Base-by-base conservation (phyloP, 92 coral and sea anemone genomes). In the Montipora capitata region DNA sequence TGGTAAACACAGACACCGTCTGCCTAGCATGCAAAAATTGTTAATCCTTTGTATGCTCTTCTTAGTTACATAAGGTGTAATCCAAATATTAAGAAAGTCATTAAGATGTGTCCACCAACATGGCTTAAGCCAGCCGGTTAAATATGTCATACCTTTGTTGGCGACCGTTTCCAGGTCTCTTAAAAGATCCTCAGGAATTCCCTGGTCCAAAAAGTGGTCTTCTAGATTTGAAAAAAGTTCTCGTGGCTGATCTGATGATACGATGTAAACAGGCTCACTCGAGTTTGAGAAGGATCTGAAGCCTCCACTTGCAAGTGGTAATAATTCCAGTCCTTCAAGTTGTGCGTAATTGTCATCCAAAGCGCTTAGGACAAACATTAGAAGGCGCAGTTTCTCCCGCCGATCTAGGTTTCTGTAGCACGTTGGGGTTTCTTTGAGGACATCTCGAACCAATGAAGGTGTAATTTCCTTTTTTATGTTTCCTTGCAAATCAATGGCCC, bases 161-260 rank as follows among this genome's bases (percentile, higher is more conserved):
- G 94, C 94, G 16, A 87, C 91, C 9, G 58, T 68, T 5, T 58
- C 69, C 54, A 96, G 82, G 67, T 75, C 76, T 44, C 49, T 13
- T 35, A 52, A 66, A 54, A 87, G 54, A 35, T 43, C 39, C 12
- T 56, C 77, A 65, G 87, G 92, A 14, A 95, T 49, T 48, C 44
- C 73, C 77, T 91, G 71, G 68, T 90, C 94, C 9, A 96, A 62
- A 79, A 96, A 96, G 45, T 56, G 88, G 45, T 76, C 43, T 20
- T 84, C 75, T 76, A 91, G 82, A 16, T 93, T 87, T 13, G 99
- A 97, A 4, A 96, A 82, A 77, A 96, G 87, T n/a, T 86, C 83
- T 68, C 85, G 88, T 7, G 93, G 95, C 70, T 96, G 95, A 17
- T 85, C 93, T 12, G 68, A 57, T 11, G 93, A 93, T 6, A 87